Conservation (phyloP, 2,888 invertebrate genomes). For the Loripinus fragilis region DNA sequence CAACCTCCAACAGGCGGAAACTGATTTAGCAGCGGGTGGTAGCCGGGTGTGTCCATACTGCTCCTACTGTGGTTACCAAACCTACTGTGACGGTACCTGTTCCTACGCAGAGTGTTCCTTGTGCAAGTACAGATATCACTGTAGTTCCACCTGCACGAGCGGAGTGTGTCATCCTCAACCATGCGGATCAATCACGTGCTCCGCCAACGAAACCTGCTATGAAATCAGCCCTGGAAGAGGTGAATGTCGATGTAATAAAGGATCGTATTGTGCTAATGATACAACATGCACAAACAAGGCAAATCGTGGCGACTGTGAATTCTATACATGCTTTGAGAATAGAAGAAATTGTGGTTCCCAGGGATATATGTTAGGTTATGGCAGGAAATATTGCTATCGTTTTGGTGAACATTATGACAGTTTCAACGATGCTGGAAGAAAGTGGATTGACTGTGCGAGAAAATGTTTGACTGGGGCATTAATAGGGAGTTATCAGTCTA, state of each 20-base stretch:
- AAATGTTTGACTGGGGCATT: slow-evolving; percentile 18
- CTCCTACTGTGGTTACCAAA: slow-evolving; percentile 3
- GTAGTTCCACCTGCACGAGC: slow-evolving; percentile 10
- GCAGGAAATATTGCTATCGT: slow-evolving; percentile 18
- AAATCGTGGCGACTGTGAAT: slow-evolving; percentile 6
- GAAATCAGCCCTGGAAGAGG: not conserved
- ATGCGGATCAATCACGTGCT: not conserved
- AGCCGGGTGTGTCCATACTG: slow-evolving; percentile 23
- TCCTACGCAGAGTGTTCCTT: slow-evolving; percentile 2
- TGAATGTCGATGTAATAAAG: not conserved
- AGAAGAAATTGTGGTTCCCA: not conserved
- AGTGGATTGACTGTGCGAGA: slow-evolving; percentile 15
- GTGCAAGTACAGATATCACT: slow-evolving; percentile 15
- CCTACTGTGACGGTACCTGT: not conserved
- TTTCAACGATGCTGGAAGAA: slow-evolving; percentile 13
- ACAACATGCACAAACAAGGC: not conserved
- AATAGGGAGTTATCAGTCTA: not conserved
- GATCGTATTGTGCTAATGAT: not conserved
- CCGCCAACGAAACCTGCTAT: slow-evolving; percentile 9
- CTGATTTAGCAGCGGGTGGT: slow-evolving; percentile 11
- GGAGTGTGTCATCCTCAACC: not conserved
- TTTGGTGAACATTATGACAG: slow-evolving; percentile 11
- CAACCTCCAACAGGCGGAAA: not conserved
- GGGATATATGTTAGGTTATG: slow-evolving; percentile 17
- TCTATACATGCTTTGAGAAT: slow-evolving; percentile 23